phyloP scores from a whole-genome alignment of 1,140 invertebrate species.

The Drosophila lini region DNA sequence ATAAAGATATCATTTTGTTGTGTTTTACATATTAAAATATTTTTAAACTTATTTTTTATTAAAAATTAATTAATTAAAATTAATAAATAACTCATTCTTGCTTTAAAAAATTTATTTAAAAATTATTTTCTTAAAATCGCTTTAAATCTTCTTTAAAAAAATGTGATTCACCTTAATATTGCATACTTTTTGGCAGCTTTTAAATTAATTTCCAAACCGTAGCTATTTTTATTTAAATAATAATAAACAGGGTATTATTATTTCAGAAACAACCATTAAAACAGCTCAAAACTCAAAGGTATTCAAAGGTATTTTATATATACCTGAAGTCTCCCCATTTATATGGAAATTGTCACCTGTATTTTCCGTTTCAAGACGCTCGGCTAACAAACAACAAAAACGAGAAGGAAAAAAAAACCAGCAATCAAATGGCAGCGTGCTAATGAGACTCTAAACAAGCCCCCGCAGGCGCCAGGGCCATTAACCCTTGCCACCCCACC shows the following conservation, averaged over 20 bases:
- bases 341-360: slow-evolving; percentile 22
- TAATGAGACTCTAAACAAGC: slow-evolving; percentile 80
- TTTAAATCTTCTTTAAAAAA: too few species aligned
- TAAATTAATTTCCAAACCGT: not conserved
- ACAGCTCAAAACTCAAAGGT: not conserved
- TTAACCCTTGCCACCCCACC: slow-evolving; percentile 23
- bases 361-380: slow-evolving; percentile 5
- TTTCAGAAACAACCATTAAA: not conserved
- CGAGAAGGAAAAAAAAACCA: slow-evolving; percentile 8
- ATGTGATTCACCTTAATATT: too few species aligned
- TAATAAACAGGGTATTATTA: not conserved
- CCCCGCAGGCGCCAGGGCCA: slow-evolving; percentile 16
- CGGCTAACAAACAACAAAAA: slow-evolving; percentile 1
- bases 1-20: too few species aligned
- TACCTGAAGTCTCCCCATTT: not conserved
- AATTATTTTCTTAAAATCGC: too few species aligned
- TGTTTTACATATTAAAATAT: too few species aligned
- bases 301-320: not conserved
- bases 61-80: too few species aligned
- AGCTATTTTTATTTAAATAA: not conserved
- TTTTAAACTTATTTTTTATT: too few species aligned
- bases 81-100: too few species aligned
- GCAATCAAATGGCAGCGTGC: slow-evolving; percentile 46
- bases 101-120: too few species aligned
- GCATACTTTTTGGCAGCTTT: not conserved